Base-by-base conservation (phyloP, 2,113 vertebrate genomes). In the Triplophysa tibetana region DNA sequence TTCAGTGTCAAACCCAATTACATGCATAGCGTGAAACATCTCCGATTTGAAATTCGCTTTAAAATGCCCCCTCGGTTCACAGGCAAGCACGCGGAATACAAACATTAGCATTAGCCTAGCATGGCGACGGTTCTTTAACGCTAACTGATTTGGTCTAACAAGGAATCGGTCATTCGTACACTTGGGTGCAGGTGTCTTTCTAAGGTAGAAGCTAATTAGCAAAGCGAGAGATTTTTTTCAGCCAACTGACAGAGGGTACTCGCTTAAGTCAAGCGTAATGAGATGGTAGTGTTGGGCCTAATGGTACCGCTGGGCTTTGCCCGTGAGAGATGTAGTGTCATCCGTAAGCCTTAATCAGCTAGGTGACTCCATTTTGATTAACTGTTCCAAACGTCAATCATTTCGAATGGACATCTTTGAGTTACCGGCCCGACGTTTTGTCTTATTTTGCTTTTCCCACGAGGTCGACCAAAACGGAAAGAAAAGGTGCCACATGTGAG, bases 221-320 rank as follows among this genome's bases (percentile, higher is more conserved):
- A 91, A 90, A 91, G 90, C 90, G 87, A 73, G 54, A 84, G 54
- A 81, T 91, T 93, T 94, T 38, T 92, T 89, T 43, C n/a, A 88
- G 82, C 86, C 85, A 88, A 92, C 92, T 93, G 91, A 94, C 92
- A 91, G 94, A 93, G 94, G 91, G 93, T 92, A 89, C 88, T 91
- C 90, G 94, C 91, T 88, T 89, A 92, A 93, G 93, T 93, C 91
- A 92, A 88, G 91, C 93, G 92, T 95, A 95, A 96, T 95, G 94
- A 95, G 92, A 92, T 81, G n/a, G 86, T 93, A 92, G 93, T 91
- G 90, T 85, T 88, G 91, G 92, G 91, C 92, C 90, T 89, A 87
- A 92, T 93, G 92, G 92, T 94, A 94, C 94, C 93, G 90, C 92
- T 94, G 93, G 94, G 92, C 93, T 95, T 93, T 94, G 93, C 89